Evolutionary conservation across 2,113 vertebrate genomes (phyloP), one percentile per base, ranked within the genome.

Genomic region (Passerina amoena): DNA sequence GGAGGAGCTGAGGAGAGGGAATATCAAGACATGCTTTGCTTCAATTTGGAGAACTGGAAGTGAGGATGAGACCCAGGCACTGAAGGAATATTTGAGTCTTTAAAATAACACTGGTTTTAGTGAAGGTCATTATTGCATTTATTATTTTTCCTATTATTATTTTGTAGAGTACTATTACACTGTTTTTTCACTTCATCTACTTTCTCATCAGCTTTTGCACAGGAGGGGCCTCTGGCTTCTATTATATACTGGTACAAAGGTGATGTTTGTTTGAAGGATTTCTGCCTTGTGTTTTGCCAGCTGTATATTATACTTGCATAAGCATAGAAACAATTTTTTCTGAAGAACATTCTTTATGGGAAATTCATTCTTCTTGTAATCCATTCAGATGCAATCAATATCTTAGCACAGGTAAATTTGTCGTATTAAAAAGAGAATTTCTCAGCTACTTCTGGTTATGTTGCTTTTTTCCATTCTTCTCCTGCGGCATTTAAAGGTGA

Each of bases 301-400:
- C 11, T 70, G 9, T 2, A 0, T n/a, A 23, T 84, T 83, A 82
- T 54, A 78, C 14, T 75, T 1, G 2, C 0, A 1, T n/a, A 60
- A 71, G 21, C 21, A n/a, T 0, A 68, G 78, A 81, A 87, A 56
- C 10, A 19, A 1, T 76, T 90, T 92, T 79, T 27, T 42, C 72
- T 47, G 23, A 65, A 63, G 14, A 86, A 44, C 3, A 2, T 35
- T 85, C 15, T 59, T 57, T 42, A 42, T 10, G 44, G 20, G 38
- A 19, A 78, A 50, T 4, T 33, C 9, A 20, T 71, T 70, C 38
- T 61, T 57, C 50, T 50, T 50, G 42, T 82, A 64, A 50, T 5
- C 4, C 18, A 68, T 72, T 75, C 28, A 73, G 24, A 44, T 38
- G 38, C 63, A 22, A 13, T 60, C 23, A 25, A 11, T 14, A 24